Evolutionary conservation across 1,140 invertebrate genomes (phyloP).

Genomic region (Drosophila tropicalis): DNA sequence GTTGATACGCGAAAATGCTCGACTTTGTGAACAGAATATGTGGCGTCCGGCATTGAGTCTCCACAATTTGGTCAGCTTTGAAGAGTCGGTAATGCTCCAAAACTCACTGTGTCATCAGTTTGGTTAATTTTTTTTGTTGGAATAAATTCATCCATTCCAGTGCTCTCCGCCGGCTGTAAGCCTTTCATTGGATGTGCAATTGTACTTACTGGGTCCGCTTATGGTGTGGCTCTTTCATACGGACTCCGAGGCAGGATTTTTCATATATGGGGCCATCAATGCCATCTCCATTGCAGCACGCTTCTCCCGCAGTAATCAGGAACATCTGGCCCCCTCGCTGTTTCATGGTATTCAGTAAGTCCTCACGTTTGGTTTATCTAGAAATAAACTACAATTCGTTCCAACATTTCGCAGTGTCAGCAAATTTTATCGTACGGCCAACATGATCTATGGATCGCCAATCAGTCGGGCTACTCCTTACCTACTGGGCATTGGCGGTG

Average conservation of each 20-base stretch:
- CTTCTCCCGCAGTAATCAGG: slow-evolving; percentile 85
- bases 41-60: slow-evolving; percentile 89
- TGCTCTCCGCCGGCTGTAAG: slow-evolving; percentile 89
- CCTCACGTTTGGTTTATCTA: too few relatives aligned
- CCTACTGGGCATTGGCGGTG: slow-evolving; percentile 86
- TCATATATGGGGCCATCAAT: slow-evolving; percentile 85
- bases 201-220: slow-evolving; percentile 89
- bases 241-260: slow-evolving; percentile 84
- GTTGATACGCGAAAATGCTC: slow-evolving; percentile 85
- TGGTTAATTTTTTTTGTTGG: too few relatives aligned
- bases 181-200: slow-evolving; percentile 92
- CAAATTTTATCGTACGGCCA: slow-evolving; percentile 87
- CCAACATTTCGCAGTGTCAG: slow-evolving; percentile 84
- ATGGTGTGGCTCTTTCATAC: slow-evolving; percentile 87
- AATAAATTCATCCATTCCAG: slow-evolving; percentile 73
- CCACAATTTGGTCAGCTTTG: slow-evolving; percentile 89
- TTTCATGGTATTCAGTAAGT: slow-evolving; percentile 88
- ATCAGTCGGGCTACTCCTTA: slow-evolving; percentile 87
- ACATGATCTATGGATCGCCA: slow-evolving; percentile 86
- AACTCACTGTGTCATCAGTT: neutral
- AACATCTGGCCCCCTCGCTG: slow-evolving; percentile 86
- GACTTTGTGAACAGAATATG: slow-evolving; percentile 87
- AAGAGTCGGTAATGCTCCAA: slow-evolving; percentile 86
- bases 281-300: slow-evolving; percentile 86
- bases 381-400: neutral